Evolutionary conservation across 2,797 vertebrate genomes (phyloP).

Genomic region (Ataeniobius toweri): DNA sequence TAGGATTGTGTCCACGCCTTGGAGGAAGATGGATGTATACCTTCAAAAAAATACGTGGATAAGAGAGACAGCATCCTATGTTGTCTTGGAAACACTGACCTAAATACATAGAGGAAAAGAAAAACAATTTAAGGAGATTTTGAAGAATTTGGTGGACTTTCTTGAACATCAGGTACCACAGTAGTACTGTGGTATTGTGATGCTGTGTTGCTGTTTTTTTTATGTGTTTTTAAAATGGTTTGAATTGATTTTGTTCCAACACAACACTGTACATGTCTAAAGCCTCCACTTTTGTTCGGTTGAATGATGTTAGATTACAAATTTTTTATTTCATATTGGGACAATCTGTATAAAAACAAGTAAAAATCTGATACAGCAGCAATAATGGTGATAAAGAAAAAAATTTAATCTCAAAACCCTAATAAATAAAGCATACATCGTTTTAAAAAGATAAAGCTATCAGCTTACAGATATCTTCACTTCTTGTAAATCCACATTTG

Average conservation of each 20-base stretch:
- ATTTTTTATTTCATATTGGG: neutral
- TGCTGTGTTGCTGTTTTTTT: neutral
- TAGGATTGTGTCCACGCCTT: neutral
- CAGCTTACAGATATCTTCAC: neutral
- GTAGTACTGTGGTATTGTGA: neutral
- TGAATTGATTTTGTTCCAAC: neutral
- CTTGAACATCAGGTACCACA: neutral
- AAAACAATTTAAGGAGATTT: neutral
- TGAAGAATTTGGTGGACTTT: neutral
- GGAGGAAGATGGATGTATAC: neutral
- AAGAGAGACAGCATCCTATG: neutral
- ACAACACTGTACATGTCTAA: neutral
- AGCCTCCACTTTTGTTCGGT: neutral
- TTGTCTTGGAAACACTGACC: neutral
- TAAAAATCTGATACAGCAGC: neutral
- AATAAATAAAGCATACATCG: neutral
- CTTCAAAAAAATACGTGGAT: neutral
- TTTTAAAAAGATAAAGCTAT: neutral
- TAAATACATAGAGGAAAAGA: neutral
- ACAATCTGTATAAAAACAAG: neutral
- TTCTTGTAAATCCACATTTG: neutral
- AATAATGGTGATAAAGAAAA: neutral
- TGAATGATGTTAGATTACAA: neutral
- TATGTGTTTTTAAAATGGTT: neutral
- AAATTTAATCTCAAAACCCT: no score